Evolutionary conservation across 2,113 vertebrate genomes (phyloP), one percentile per base, ranked within the genome.

Genomic region (Pomatostomus ruficeps): DNA sequence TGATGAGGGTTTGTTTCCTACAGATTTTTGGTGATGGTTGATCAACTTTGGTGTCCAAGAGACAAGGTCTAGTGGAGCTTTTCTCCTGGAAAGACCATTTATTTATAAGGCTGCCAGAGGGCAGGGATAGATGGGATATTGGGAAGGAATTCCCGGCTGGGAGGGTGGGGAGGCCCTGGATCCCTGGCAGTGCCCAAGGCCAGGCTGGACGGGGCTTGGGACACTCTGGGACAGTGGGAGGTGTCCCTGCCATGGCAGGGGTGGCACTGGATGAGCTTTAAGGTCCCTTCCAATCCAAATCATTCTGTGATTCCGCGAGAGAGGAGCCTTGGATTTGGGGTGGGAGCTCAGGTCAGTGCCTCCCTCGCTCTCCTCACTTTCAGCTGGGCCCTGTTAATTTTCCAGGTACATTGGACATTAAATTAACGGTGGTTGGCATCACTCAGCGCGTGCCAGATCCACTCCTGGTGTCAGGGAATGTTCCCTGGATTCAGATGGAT

Each of bases 241-340:
- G 14, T 40, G 59, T 46, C 70, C 70, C 59, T 73, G 49, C 58
- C 81, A 55, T 24, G 49, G 23, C 58, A 15, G 40, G 67, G 22
- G 6, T 26, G 67, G 4, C 2, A 10, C 45, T 38, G 19, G 49
- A 0, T 12, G n/a, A 12, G 42, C 0, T 75, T 35, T 74, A 0
- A 20, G 7, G 24, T n/a, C 24, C 19, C 3, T 74, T 3, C 45
- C 46, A 40, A 6, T 28, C 23, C n/a, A 74, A 74, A 35, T 4
- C 59, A 2, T n/a, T 11, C 35, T 42, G 51, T 10, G 51, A 57
- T 40, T 66, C 42, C 70, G 28, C 14, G 33, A n/a, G 57, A 36
- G 45, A 45, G 26, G 33, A 71, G 4, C n/a, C 55, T 59, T 29
- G 42, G 29, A 14, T 91, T 80, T 46, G 42, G 52, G 42, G 9